Evolutionary conservation across 2,113 vertebrate genomes (phyloP).

Genomic region (Noturus placidus): DNA sequence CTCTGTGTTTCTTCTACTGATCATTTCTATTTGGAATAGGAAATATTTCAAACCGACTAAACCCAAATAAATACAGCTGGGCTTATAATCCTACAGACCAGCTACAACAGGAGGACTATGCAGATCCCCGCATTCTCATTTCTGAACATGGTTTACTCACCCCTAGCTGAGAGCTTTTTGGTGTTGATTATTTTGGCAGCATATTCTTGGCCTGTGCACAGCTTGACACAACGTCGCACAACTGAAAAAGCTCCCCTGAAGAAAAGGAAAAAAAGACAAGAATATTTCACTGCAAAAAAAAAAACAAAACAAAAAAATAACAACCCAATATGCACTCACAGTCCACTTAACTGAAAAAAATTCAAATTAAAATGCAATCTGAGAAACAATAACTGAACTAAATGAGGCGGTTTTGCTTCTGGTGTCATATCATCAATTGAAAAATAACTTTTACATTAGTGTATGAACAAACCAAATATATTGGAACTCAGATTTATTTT

Average conservation of each 20-base stretch:
- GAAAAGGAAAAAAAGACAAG: conserved; percentile 51
- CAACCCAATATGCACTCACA: neutral
- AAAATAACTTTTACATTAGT: neutral
- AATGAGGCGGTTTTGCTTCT: neutral
- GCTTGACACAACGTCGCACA: conserved; percentile 93
- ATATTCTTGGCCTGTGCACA: conserved; percentile 90
- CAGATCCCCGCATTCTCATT: neutral
- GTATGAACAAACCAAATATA: neutral
- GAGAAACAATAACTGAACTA: neutral
- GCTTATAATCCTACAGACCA: neutral
- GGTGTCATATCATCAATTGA: neutral
- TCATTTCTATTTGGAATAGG: neutral
- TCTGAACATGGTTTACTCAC: conserved; percentile 67
- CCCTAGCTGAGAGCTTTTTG: conserved; percentile 96
- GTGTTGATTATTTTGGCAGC: conserved; percentile 99
- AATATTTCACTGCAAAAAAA: neutral
- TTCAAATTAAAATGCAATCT: neutral
- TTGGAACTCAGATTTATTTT: neutral
- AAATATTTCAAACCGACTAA: neutral
- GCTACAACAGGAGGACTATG: neutral
- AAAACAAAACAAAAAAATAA: neutral
- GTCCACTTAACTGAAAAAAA: neutral
- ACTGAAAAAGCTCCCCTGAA: conserved; percentile 93
- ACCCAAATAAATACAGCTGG: conserved; percentile 14
- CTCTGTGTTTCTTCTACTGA: too few relatives aligned